Conservation (phyloP, 2,113 vertebrate genomes). For the Catharus minimus region DNA sequence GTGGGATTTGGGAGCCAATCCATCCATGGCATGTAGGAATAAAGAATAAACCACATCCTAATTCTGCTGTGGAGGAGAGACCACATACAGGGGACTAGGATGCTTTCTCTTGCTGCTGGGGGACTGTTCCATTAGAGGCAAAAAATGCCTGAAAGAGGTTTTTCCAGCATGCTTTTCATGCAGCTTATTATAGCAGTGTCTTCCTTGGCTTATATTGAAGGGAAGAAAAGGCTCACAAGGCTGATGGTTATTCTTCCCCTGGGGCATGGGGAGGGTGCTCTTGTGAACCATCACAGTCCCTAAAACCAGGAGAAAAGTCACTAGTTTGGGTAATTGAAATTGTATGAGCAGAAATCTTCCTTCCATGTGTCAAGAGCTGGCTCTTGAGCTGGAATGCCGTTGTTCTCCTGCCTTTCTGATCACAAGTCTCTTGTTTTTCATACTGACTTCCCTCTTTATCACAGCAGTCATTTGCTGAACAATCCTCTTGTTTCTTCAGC, state of each 20-base stretch:
- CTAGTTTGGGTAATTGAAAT: neutral
- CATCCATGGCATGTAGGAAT: neutral
- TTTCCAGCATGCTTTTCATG: neutral
- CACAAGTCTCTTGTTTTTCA: neutral
- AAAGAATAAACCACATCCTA: neutral
- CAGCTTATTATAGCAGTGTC: neutral
- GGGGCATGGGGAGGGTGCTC: neutral
- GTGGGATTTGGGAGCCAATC: neutral
- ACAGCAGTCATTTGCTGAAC: neutral
- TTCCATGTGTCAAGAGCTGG: neutral
- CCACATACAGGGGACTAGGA: accelerated
- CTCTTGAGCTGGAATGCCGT: accelerated
- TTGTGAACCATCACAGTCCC: neutral
- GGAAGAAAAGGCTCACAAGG: neutral
- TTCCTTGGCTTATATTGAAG: neutral
- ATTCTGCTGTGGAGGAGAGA: neutral
- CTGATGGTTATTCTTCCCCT: neutral
- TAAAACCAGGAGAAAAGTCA: neutral
- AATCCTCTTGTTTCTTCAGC: neutral
- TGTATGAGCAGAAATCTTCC: neutral
- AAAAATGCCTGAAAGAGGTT: neutral
- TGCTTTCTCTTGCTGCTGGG: neutral
- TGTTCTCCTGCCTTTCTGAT: neutral
- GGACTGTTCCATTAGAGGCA: neutral
- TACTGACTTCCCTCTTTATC: neutral